Evolutionary conservation across 1,140 invertebrate species (phyloP).

Genomic region (Eupeodes corollae): DNA sequence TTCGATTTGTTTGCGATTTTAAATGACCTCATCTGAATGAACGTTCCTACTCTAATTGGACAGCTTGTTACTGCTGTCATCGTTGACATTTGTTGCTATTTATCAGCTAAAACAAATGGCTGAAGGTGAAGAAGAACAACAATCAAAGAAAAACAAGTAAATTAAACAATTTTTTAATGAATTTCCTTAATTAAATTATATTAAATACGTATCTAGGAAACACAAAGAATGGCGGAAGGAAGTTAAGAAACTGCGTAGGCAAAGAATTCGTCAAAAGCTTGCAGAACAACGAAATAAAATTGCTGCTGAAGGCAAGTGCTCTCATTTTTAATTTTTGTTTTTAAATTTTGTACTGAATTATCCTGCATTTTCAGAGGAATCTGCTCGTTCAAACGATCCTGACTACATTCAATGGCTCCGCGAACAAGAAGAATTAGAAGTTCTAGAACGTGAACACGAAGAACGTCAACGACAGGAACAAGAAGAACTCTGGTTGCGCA

Average conservation of each 20-base stretch:
- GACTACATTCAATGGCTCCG: conserved; percentile 25
- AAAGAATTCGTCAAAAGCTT: conserved; percentile 31
- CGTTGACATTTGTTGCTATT: too few relatives aligned
- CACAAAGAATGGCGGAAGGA: conserved; percentile 35
- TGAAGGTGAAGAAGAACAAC: too few relatives aligned
- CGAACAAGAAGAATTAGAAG: conserved; percentile 23
- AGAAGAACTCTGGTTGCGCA: conserved; percentile 33
- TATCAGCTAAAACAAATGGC: too few relatives aligned
- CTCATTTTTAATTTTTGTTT: neutral
- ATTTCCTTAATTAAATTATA: too few relatives aligned
- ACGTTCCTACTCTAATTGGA: too few relatives aligned
- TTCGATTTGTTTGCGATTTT: too few relatives aligned
- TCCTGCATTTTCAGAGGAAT: conserved; percentile 17
- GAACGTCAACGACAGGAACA: conserved; percentile 20
- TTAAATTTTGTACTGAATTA: neutral
- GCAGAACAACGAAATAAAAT: conserved; percentile 29
- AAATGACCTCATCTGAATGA: too few relatives aligned
- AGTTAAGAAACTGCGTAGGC: conserved; percentile 39
- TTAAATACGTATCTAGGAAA: too few relatives aligned
- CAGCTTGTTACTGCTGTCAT: too few relatives aligned
- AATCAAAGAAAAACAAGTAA: too few relatives aligned
- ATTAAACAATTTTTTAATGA: too few relatives aligned
- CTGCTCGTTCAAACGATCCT: conserved; percentile 22
- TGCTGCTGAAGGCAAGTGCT: conserved; percentile 20
- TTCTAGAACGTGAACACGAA: conserved; percentile 22